A percentile compares a stretch with the other conserved stretches of the same genome.
Evolutionary conservation across 92 coral and sea anemone genomes (phyloP).

Genomic region (Epizoanthus ramosus): DNA sequence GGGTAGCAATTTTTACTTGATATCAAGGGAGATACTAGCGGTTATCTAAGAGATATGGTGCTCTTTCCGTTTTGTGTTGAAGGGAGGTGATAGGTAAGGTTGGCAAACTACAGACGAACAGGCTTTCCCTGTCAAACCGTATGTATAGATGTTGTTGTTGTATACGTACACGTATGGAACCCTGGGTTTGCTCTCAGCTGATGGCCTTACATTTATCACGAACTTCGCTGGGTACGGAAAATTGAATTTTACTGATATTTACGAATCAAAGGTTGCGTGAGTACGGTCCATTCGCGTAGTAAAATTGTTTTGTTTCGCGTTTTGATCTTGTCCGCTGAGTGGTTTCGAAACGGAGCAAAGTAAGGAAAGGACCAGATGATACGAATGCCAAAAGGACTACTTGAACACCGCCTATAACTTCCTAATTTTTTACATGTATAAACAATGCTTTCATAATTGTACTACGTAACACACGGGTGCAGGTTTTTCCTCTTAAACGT

Average conservation of each 20-base stretch:
- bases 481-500: conserved; percentile 13
- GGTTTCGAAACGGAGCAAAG: neutral
- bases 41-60: conserved; percentile 31
- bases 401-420: conserved; percentile 48
- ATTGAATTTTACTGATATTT: neutral
- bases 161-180: conserved; percentile 18
- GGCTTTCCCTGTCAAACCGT: neutral
- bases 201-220: conserved; percentile 21
- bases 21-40: conserved; percentile 21
- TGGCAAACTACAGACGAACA: conserved; percentile 3
- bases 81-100: conserved; percentile 3
- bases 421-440: conserved; percentile 76
- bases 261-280: neutral
- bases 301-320: conserved; percentile 5
- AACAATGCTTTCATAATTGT: conserved; percentile 77
- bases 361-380: neutral
- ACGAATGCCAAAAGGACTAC: neutral
- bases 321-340: conserved; percentile 4
- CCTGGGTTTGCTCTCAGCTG: conserved; percentile 40
- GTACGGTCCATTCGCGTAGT: neutral
- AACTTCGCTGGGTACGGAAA: conserved; percentile 36
- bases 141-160: conserved; percentile 9
- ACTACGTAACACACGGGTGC: conserved; percentile 30
- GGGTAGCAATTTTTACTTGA: conserved; percentile 30
- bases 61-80: conserved; percentile 28